Conservation (phyloP, 2,797 vertebrate species). For the Falco cherrug region DNA sequence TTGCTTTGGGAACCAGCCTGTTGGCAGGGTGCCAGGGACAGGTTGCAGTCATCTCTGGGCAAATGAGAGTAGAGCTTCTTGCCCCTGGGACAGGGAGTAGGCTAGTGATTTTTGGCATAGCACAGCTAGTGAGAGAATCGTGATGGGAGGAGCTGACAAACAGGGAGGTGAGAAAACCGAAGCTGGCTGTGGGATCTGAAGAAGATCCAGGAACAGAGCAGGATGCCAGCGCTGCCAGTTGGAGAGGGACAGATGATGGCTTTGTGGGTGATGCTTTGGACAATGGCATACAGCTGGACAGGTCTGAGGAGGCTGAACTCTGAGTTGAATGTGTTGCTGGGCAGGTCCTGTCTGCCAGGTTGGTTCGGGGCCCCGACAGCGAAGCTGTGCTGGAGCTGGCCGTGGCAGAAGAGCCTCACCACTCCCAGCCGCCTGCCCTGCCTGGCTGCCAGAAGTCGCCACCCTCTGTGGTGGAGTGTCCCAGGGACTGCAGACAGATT, state of each 20-base stretch:
- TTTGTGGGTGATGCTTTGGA: neutral
- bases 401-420: fast-evolving
- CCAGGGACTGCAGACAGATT: neutral
- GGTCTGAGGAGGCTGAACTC: neutral
- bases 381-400: neutral
- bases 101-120: neutral
- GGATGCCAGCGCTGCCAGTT: neutral
- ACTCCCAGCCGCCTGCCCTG: neutral
- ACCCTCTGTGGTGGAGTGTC: neutral
- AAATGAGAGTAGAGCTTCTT: conserved; percentile 6
- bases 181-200: conserved; percentile 4
- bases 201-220: neutral
- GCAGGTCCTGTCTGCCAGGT: neutral
- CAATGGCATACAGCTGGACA: neutral
- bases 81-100: conserved; percentile 33
- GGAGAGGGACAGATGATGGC: neutral
- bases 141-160: conserved; percentile 10
- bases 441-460: neutral
- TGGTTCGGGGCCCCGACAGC: neutral
- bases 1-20: neutral
- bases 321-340: neutral
- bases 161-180: neutral
- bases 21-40: conserved; percentile 19
- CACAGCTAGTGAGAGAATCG: neutral
- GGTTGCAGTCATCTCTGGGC: conserved; percentile 17